Base-by-base conservation (phyloP, 2,888 invertebrate species). In the Rotaria socialis region DNA sequence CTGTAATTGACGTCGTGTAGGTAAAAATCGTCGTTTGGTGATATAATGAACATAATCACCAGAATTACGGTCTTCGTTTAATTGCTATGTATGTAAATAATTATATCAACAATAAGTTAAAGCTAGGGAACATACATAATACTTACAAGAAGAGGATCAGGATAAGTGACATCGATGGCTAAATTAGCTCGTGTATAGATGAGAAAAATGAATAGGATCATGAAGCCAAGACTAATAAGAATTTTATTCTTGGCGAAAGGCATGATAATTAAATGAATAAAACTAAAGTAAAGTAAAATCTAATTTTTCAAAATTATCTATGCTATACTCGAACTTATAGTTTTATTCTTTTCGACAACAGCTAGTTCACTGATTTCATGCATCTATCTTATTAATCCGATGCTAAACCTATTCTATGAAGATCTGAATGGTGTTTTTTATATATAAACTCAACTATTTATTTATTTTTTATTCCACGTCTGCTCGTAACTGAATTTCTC, bases 11-110 rank as follows among this genome's bases (percentile, higher is more conserved):
- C 80, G 43, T 24, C 43, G 22, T n/a, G 80, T 80, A 24, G 80
- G 80, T 43, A 80, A n/a, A 47, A 80, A 80, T 7, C 80, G 80
- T 11, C 80, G 80, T 80, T 80, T 80, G 6, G 80, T 35, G 24
- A 80, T 10, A 47, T 43, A 80, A 35, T 67, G 67, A 67, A 67
- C 16, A 67, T 35, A 2, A 19, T 67, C 35, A 19, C 16, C 16
- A 67, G 19, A 16, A 35, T 67, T 67, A 19, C 35, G 67, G 1
- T 67, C 67, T 2, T 67, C 67, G 35, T 67, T 35, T 19, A 19
- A 41, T 27, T 67, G 7, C 56, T 56, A 56, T 56, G 16, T 4
- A 55, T 55, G 4, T 22, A 22, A 35, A 55, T 55, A 8, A 55
- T 22, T 55, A 55, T 4, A 55, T 2, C 4, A 22, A 6, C 22